Percentiles rank a stretch among this genome's conserved stretches.
phyloP scores from a whole-genome alignment of 2,797 vertebrate species.

The Clarias pachynema region DNA sequence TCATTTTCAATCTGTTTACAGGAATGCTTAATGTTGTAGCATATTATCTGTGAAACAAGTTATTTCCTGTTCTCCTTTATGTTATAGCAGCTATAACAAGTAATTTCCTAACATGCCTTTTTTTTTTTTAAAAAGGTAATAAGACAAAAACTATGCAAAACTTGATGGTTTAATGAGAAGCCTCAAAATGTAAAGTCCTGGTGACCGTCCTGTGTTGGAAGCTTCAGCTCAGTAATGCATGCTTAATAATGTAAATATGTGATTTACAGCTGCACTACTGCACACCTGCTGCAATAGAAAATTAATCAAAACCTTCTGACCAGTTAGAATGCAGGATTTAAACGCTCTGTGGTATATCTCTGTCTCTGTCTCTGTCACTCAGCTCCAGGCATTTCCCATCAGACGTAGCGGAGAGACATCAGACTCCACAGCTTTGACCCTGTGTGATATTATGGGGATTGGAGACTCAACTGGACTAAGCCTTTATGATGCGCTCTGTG shows the following conservation, averaged over 20 bases:
- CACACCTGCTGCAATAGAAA: neutral
- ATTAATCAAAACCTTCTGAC: neutral
- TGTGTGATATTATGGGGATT: slow-evolving; percentile 72
- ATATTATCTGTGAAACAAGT: neutral
- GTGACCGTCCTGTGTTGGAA: neutral
- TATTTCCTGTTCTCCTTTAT: neutral
- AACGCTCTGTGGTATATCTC: neutral
- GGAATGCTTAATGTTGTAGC: neutral
- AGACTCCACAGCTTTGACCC: slow-evolving; percentile 54
- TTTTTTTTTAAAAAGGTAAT: neutral
- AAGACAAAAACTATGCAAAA: neutral
- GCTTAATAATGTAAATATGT: neutral
- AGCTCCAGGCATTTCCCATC: slow-evolving; percentile 71
- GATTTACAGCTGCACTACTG: neutral
- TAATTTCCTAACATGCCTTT: neutral
- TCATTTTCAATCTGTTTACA: neutral
- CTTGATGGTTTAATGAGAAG: neutral
- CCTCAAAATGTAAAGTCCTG: neutral
- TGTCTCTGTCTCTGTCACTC: neutral
- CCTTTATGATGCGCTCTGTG: slow-evolving; percentile 67
- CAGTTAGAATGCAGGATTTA: neutral
- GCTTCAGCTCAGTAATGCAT: neutral
- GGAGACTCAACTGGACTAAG: slow-evolving; percentile 61
- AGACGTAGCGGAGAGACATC: slow-evolving; percentile 19
- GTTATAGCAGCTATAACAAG: neutral